Evolutionary conservation across 2,888 invertebrate genomes (phyloP).

Genomic region (Cantharis nigra): DNA sequence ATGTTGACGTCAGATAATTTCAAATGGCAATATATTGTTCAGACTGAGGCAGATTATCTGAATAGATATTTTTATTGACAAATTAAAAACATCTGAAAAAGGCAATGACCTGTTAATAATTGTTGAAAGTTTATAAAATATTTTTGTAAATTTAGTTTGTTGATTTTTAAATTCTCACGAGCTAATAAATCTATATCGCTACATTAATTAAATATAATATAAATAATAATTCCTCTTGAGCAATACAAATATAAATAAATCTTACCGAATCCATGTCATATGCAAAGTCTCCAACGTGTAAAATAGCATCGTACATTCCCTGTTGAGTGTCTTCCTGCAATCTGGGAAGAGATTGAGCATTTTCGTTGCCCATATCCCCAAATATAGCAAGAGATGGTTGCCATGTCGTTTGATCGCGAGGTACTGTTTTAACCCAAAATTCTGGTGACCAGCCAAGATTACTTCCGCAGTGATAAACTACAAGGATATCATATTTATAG

Average conservation of each 20-base stretch:
- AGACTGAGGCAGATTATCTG: no score
- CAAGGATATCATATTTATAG: background rate
- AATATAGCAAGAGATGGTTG: slow-evolving; percentile 82
- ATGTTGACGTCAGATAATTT: no score
- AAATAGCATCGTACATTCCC: slow-evolving; percentile 80
- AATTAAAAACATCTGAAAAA: no score
- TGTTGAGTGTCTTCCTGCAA: slow-evolving; percentile 83
- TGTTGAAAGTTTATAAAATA: no score
- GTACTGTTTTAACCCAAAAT: slow-evolving; percentile 77
- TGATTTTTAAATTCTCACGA: no score
- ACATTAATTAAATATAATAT: background rate
- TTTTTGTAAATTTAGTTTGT: no score
- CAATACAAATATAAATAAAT: background rate
- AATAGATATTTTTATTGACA: no score
- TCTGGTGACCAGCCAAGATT: slow-evolving; percentile 78
- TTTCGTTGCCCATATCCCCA: slow-evolving; percentile 93
- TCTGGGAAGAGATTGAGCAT: slow-evolving; percentile 83
- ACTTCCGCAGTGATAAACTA: slow-evolving; percentile 79
- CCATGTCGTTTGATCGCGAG: slow-evolving; percentile 67
- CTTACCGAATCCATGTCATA: slow-evolving; percentile 84
- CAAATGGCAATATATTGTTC: no score
- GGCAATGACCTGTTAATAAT: no score
- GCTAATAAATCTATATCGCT: no score
- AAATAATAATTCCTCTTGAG: background rate
- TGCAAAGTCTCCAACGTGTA: slow-evolving; percentile 95